Conservation (phyloP, 2,797 vertebrate genomes). For the Hippopotamyrus pictus region DNA sequence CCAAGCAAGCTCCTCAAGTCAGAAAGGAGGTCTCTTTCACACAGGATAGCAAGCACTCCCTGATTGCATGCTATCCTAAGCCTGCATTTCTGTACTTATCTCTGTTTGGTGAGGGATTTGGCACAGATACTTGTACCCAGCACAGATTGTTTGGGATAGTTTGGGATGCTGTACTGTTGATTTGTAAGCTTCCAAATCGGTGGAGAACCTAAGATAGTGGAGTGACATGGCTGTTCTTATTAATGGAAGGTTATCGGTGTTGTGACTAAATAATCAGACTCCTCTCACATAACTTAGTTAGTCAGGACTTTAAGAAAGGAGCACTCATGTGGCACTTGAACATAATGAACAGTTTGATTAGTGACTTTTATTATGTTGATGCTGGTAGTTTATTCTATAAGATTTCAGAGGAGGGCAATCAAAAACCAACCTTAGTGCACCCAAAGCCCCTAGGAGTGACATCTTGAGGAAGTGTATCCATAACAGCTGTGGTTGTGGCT, state of each 20-base stretch:
- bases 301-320: not conserved
- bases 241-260: conserved; percentile 57
- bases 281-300: conserved; percentile 45
- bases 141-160: conserved; percentile 9
- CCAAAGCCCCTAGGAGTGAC: not conserved
- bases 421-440: not conserved
- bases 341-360: not conserved
- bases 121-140: conserved; percentile 10
- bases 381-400: not conserved
- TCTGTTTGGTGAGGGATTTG: not conserved
- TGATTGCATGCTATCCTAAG: not conserved
- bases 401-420: not conserved
- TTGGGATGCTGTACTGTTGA: conserved; percentile 43
- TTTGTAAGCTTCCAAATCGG: conserved; percentile 50
- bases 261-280: conserved; percentile 63
- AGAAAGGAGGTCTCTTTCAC: not conserved
- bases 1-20: not conserved
- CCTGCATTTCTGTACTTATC: conserved; percentile 40
- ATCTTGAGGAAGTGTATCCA: not conserved
- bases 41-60: not conserved
- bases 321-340: not conserved
- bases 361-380: not conserved
- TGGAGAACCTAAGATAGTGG: conserved; percentile 61
- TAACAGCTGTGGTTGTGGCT: not conserved
- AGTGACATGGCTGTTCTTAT: conserved; percentile 64